Percentiles rank a stretch among this genome's conserved stretches.
phyloP scores from a whole-genome alignment of 1,140 invertebrate species.

The Scaptodrosophila lebanonensis region DNA sequence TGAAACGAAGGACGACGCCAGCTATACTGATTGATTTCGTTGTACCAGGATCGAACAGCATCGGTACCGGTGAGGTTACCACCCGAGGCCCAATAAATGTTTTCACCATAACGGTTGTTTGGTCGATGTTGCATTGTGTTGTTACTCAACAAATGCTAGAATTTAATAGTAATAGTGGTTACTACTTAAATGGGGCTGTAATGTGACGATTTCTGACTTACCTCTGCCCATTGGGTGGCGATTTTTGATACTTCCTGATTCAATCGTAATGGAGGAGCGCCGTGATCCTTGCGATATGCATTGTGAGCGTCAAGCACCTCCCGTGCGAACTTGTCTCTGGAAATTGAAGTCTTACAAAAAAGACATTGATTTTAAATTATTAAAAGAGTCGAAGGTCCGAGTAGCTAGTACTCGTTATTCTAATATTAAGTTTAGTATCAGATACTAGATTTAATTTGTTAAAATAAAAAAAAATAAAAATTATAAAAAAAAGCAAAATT shows the following conservation, averaged over 20 bases:
- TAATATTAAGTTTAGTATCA: no score
- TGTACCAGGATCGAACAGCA: slow-evolving; percentile 81
- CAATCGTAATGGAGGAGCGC: slow-evolving; percentile 26
- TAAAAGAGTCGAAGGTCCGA: no score
- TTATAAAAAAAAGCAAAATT: no score
- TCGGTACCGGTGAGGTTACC: slow-evolving; percentile 80
- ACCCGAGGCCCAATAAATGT: slow-evolving; percentile 85
- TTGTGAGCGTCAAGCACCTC: slow-evolving; percentile 56
- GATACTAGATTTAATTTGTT: no score
- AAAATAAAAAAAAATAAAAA: no score
- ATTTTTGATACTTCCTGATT: slow-evolving; percentile 19
- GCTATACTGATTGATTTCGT: slow-evolving; percentile 80
- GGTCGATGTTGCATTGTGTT: slow-evolving; percentile 81
- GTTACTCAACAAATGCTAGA: slow-evolving; percentile 37
- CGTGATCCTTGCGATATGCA: slow-evolving; percentile 33
- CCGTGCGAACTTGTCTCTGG: slow-evolving; percentile 41
- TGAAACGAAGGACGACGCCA: slow-evolving; percentile 82
- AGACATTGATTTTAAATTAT: neutral
- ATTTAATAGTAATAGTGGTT: neutral
- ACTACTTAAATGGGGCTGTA: no score
- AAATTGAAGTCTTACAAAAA: neutral
- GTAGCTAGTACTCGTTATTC: no score
- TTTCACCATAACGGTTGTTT: slow-evolving; percentile 88
- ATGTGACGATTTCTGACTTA: neutral
- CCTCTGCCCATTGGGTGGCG: slow-evolving; percentile 49